Base-by-base conservation (phyloP, 1,140 invertebrate species). In the Neotoxoptera formosana region DNA sequence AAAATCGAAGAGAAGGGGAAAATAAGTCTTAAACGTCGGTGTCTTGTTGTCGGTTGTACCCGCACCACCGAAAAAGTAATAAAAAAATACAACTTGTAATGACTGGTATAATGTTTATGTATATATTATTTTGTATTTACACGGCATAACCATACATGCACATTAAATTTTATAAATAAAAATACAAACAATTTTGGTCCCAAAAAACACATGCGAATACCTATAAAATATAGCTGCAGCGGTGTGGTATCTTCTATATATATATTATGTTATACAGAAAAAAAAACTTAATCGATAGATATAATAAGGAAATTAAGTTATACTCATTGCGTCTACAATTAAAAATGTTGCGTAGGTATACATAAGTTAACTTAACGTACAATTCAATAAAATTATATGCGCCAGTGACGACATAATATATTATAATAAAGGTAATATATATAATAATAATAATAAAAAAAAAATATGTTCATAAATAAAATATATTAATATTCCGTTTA, bases 231-330 rank as follows among this genome's bases (percentile, higher is more conserved):
- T 20, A 25, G 9, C 25, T 45, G 41, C 84, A 86, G 34, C 51
- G 51, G 88, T 53, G 48, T 89, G 34, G 51, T 89, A n/a, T n/a
- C 7, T 47, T 34, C 17, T 48, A 36, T 23, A n/a, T n/a, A n/a
- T n/a, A n/a, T n/a, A 89, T 53, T 23, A 89, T 53, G n/a, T 36
- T 89, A n/a, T 89, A 89, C 9, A 56, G 34, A 89, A 56, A 89
- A 89, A 34, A 89, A 53, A 53, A 89, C 51, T 20, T 56, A 41
- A 89, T 30, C 36, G 88, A 89, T 89, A 89, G 88, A 41, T 56
- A 56, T 89, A 56, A 56, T 89, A 89, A 89, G 88, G 34, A 89
- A 56, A 56, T 89, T 89, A 56, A 89, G 48, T 89, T 89, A 89
- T 76, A 76, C 48, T 89, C 48, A n/a, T 87, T 20, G 41, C 41